phyloP scores from a whole-genome alignment of 1,140 invertebrate species.

The Wiebesia pumilae region DNA sequence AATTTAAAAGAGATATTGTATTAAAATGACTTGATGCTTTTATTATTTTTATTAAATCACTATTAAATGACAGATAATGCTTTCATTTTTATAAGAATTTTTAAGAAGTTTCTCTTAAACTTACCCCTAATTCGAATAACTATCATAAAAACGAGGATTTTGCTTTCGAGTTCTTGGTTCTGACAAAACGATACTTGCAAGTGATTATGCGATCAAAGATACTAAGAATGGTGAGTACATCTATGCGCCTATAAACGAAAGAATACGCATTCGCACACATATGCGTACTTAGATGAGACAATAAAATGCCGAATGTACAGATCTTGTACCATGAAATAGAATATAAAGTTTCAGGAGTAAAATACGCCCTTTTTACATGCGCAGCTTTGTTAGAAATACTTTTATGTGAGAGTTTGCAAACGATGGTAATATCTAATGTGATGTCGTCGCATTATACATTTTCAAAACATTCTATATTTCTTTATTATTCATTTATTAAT shows the following conservation, averaged over 20 bases:
- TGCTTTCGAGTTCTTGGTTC: too few species aligned
- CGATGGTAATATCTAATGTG: conserved; percentile 14
- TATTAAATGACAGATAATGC: too few species aligned
- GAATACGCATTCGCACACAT: not conserved
- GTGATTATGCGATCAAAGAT: not conserved
- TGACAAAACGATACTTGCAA: too few species aligned
- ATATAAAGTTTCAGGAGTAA: conserved; percentile 33
- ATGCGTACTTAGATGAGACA: not conserved
- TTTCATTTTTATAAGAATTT: too few species aligned
- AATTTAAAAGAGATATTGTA: too few species aligned
- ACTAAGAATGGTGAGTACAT: not conserved
- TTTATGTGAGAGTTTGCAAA: not conserved
- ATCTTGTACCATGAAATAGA: conserved; percentile 37
- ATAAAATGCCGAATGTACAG: not conserved
- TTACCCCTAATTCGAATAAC: too few species aligned
- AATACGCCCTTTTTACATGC: conserved; percentile 13
- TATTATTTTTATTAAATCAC: too few species aligned
- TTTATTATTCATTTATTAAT: not conserved
- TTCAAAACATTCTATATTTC: not conserved
- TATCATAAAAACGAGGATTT: too few species aligned
- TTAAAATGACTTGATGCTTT: too few species aligned
- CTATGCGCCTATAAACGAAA: not conserved
- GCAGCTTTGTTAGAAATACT: not conserved
- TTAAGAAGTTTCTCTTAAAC: too few species aligned
- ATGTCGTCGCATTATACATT: conserved; percentile 1